phyloP scores from a whole-genome alignment of 2,797 vertebrate genomes.

The Leptoclinus maculatus region DNA sequence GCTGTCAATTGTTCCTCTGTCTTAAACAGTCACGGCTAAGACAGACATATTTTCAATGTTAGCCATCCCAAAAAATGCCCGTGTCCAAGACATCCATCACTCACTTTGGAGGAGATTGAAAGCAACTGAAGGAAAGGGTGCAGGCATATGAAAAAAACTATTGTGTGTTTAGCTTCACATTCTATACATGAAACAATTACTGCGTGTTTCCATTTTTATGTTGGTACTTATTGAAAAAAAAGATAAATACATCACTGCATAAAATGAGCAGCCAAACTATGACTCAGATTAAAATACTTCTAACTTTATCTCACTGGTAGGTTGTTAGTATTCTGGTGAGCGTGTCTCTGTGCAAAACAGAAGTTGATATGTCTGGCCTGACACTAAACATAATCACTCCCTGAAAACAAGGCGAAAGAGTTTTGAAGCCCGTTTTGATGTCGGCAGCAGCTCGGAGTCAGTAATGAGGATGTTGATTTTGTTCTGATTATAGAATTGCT shows the following conservation, averaged over 20 bases:
- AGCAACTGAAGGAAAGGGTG: conserved; percentile 8
- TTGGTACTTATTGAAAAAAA: conserved; percentile 15
- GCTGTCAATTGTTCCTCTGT: not conserved
- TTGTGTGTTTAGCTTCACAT: conserved; percentile 19
- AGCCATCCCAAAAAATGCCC: not conserved
- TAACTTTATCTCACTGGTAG: conserved; percentile 43
- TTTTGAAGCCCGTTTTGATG: conserved; percentile 70
- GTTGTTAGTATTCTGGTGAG: conserved; percentile 62
- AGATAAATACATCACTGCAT: conserved; percentile 24
- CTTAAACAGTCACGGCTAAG: not conserved
- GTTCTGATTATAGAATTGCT: conserved; percentile 78
- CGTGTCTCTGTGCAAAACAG: conserved; percentile 31
- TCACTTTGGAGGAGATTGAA: not conserved
- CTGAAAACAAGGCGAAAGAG: conserved; percentile 66
- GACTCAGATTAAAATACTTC: conserved; percentile 52
- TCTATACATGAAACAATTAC: conserved; percentile 16
- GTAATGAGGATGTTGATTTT: conserved; percentile 84
- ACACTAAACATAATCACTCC: conserved; percentile 71
- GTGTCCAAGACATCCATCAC: not conserved
- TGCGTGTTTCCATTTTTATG: conserved; percentile 23
- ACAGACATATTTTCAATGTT: not conserved
- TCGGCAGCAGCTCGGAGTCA: conserved; percentile 68
- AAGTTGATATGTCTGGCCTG: conserved; percentile 57
- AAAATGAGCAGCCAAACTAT: conserved; percentile 41
- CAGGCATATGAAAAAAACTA: not conserved